phyloP scores from a whole-genome alignment of 2,797 vertebrate genomes.

The Manis pentadactyla region DNA sequence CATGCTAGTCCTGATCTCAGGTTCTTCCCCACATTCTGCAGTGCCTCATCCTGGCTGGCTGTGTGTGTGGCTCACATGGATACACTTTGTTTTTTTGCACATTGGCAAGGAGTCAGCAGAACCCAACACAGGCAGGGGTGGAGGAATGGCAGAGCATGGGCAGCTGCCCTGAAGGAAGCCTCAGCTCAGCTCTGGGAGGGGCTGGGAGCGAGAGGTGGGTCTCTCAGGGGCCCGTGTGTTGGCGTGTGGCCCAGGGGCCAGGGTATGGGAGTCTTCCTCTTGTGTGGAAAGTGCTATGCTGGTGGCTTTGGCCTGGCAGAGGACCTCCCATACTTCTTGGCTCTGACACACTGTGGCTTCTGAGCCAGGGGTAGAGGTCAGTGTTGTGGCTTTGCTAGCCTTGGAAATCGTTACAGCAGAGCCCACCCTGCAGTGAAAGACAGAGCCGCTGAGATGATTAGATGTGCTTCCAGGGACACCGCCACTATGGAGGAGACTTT shows the following conservation, averaged over 20 bases:
- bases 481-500: not conserved
- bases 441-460: not conserved
- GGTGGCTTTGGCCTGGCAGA: not conserved
- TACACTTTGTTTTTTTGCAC: not conserved
- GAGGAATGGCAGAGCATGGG: not conserved
- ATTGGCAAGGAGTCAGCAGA: not conserved
- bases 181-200: not conserved
- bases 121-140: not conserved
- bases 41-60: not conserved
- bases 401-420: not conserved
- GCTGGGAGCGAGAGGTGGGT: not conserved
- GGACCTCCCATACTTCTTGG: not conserved
- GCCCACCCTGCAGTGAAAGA: not conserved
- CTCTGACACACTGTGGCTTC: not conserved
- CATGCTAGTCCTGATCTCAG: not conserved
- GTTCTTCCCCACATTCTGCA: not conserved
- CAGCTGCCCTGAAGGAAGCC: not conserved
- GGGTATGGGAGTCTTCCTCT: not conserved
- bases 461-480: not conserved
- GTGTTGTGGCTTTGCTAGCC: not conserved
- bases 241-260: not conserved
- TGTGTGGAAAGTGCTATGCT: not conserved
- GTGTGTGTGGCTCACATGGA: not conserved
- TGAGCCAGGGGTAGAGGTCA: not conserved
- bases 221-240: not conserved